phyloP scores from a whole-genome alignment of 2,888 invertebrate species.

The Amphipyra tragopoginis region DNA sequence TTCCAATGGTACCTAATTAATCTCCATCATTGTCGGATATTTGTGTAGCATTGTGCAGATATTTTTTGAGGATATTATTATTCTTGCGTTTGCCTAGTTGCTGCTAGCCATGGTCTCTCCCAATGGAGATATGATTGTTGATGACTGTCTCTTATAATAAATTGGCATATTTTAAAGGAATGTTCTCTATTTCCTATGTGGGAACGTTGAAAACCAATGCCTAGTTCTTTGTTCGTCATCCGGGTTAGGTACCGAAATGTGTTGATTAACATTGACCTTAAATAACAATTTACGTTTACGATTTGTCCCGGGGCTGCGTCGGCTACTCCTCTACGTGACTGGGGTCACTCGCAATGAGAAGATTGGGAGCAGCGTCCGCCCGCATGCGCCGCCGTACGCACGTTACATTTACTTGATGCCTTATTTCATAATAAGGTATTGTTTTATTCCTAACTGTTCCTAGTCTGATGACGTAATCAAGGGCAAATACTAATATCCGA shows the following conservation, averaged over 20 bases:
- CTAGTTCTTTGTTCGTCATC: slow-evolving; percentile 3
- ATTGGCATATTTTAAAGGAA: too few species aligned
- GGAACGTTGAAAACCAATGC: not conserved
- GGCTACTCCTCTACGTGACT: slow-evolving; percentile 61
- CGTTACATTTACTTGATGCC: slow-evolving; percentile 34
- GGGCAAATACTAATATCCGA: too few species aligned
- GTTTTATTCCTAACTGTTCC: not conserved
- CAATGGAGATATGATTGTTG: too few species aligned
- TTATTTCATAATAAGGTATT: slow-evolving; percentile 2
- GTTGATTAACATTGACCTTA: slow-evolving; percentile 80
- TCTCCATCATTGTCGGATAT: too few species aligned
- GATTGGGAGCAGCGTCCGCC: slow-evolving; percentile 80
- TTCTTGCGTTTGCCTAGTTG: too few species aligned
- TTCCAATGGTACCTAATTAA: too few species aligned
- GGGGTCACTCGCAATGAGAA: slow-evolving; percentile 81
- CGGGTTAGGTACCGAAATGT: slow-evolving; percentile 24
- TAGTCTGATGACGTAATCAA: too few species aligned
- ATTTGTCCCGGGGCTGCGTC: slow-evolving; percentile 66
- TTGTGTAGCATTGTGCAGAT: too few species aligned
- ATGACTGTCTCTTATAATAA: too few species aligned
- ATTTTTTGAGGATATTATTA: too few species aligned
- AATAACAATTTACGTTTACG: slow-evolving; percentile 80
- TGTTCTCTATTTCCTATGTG: too few species aligned
- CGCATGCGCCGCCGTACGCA: slow-evolving; percentile 61
- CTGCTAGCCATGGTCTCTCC: too few species aligned